Base-by-base conservation (phyloP, 2,888 invertebrate genomes). In the Tineola bisselliella region DNA sequence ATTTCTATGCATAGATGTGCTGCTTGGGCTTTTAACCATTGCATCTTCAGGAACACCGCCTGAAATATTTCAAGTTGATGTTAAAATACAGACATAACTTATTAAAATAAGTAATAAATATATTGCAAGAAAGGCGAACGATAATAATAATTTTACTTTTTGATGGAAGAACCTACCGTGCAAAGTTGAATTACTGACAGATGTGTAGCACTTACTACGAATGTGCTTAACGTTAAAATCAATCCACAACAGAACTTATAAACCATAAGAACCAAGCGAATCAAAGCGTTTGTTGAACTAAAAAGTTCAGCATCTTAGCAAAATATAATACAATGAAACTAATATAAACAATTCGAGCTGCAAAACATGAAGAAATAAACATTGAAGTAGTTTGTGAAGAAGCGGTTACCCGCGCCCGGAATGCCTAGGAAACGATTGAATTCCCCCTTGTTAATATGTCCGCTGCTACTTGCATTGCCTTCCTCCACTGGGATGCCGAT, bases 21-120 rank as follows among this genome's bases (percentile, higher is more conserved):
- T 92, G 77, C 95, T 95, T 48, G 94, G 93, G 77, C 95, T 95
- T 76, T 93, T 92, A 58, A 93, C 89, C 89, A 94, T 92, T 48
- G 90, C 78, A 43, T 86, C 87, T 61, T 87, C 86, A 30, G 75
- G 71, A 30, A 70, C 70, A 61, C 74, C 72, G 76, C 87, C 82
- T 86, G 67, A 65, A 84, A 82, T 62, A 64, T 64, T 54, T 38
- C 13, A 13, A 2, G 6, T 13, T 15, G 8, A 17, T 15, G 10
- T 48, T 5, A 48, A 48, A 13, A 5, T 48, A 15, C 6, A 13
- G 15, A 5, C n/a, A 48, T 3, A 8, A 48, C n/a, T 13, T 44
- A 48, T 15, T 48, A 17, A 17, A 17, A 17, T 17, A 48, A 48
- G 25, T 25, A 48, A 17, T 15, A 17, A 15, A 48, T 8, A 13